A percentile compares a stretch with the other conserved stretches of the same genome.
phyloP scores from a whole-genome alignment of 2,797 vertebrate genomes.

The Bovichtus variegatus region DNA sequence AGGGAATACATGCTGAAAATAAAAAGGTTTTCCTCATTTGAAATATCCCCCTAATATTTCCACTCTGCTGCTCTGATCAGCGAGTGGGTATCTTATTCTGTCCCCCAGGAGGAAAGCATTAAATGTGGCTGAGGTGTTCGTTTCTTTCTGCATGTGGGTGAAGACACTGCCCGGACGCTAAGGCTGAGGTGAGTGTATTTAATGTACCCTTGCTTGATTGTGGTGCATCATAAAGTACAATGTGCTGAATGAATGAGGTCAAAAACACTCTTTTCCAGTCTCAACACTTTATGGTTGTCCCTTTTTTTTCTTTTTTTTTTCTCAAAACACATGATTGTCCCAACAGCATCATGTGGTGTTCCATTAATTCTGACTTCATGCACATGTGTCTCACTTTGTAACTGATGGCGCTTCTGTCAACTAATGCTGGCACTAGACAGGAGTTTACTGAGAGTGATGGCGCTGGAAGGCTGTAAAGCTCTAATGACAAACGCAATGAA shows the following conservation, averaged over 20 bases:
- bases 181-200: constrained; percentile 1
- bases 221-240: constrained; percentile 26
- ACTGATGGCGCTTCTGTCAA: constrained; percentile 60
- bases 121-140: constrained; percentile 27
- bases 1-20: constrained; percentile 53
- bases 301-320: not conserved
- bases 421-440: constrained; percentile 25
- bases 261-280: constrained; percentile 17
- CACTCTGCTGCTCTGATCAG: constrained; percentile 33
- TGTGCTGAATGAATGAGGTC: constrained; percentile 40
- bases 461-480: constrained; percentile 34
- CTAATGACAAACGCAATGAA: constrained; percentile 48
- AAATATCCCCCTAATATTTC: constrained; percentile 70
- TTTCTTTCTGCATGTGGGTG: constrained; percentile 24
- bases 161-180: not conserved
- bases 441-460: constrained; percentile 54
- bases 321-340: not conserved
- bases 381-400: constrained; percentile 45
- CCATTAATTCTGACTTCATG: constrained; percentile 49
- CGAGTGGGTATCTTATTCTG: constrained; percentile 30
- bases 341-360: constrained; percentile 4
- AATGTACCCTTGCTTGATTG: constrained; percentile 25
- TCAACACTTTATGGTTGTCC: constrained; percentile 2
- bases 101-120: constrained; percentile 42
- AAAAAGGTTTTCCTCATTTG: constrained; percentile 51